Evolutionary conservation across 2,888 invertebrate species (phyloP), one percentile per base, ranked within the genome.

Genomic region (Drosophila paranaensis): DNA sequence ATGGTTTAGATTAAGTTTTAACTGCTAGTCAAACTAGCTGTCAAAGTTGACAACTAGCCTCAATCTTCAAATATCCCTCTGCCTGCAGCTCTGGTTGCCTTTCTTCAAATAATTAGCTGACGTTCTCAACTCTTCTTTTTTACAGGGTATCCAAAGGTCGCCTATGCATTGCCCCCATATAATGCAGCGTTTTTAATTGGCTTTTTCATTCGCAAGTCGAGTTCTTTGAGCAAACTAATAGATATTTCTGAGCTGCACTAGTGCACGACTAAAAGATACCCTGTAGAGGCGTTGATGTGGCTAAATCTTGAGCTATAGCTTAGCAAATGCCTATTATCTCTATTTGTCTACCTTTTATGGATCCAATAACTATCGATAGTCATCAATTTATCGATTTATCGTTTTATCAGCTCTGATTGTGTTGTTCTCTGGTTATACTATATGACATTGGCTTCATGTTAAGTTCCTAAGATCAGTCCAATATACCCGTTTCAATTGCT

Each of bases 111-210:
- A 16, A 16, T 30, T 8, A 9, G 11, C 16, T 16, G 5, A 5
- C 35, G 5, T 40, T 40, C 6, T 54, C 5, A 6, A 11, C 0
- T 33, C 10, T 14, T 40, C 0, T 39, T 25, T 33, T 35, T 20
- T 39, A 62, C 45, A 65, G 65, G 53, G 45, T 65, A 65, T 2
- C 25, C 14, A 13, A 16, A 1, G 2, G 64, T 35, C 11, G 14
- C 11, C 5, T 51, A 13, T 30, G 6, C 14, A 11, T 13, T 51
- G 9, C 3, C 9, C 25, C 10, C 40, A 40, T 40, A 5, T 5
- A 45, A 11, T 39, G 39, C 40, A 46, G 46, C 25, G 8, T n/a
- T 20, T 54, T 30, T 30, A 42, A 40, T 42, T 61, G 43, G 25
- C n/a, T 45, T 55, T 55, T 43, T 55, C 37, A 37, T 13, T 39